Percentiles rank a stretch among this genome's conserved stretches.
These are phyloP conservation scores for Agriotes lineatus DNA, from an alignment of 2,888 invertebrate species.

Conservation along the genomic window DNA sequence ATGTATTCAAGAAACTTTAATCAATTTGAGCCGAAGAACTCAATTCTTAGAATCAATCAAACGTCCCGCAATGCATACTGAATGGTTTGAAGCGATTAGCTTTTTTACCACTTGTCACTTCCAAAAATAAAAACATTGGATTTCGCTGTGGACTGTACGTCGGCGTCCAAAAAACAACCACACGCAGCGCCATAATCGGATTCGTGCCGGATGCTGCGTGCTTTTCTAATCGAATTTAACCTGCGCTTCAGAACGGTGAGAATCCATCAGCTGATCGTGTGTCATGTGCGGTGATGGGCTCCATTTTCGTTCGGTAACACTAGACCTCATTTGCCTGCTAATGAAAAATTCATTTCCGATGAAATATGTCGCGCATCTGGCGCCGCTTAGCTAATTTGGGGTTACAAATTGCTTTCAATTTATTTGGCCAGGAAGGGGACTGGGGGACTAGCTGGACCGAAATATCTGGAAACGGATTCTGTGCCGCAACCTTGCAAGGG, in stretches of 20 bases:
- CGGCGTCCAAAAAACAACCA: conserved; percentile 21
- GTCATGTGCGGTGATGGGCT: conserved; percentile 31
- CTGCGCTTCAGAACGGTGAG: conserved; percentile 36
- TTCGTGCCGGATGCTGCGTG: conserved; percentile 35
- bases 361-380: conserved; percentile 43
- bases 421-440: conserved; percentile 27
- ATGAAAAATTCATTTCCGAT: conserved; percentile 45
- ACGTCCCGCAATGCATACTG: too few relatives aligned
- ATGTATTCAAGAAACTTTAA: too few relatives aligned
- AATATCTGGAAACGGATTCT: background rate
- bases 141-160: background rate
- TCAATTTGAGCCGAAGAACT: too few relatives aligned
- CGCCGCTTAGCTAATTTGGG: conserved; percentile 42
- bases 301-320: conserved; percentile 31
- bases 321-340: conserved; percentile 38
- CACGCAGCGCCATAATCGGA: conserved; percentile 28
- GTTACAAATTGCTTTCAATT: conserved; percentile 45
- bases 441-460: conserved; percentile 2
- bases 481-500: background rate
- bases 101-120: too few relatives aligned
- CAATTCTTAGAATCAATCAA: too few relatives aligned
- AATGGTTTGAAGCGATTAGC: too few relatives aligned
- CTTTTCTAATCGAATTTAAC: conserved; percentile 37
- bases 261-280: conserved; percentile 41
- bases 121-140: too few relatives aligned